Percentiles rank a stretch among this genome's conserved stretches.
These are phyloP conservation scores for Cheumatopsyche charites DNA, from an alignment of 1,140 invertebrate species.

Conservation along the genomic window DNA sequence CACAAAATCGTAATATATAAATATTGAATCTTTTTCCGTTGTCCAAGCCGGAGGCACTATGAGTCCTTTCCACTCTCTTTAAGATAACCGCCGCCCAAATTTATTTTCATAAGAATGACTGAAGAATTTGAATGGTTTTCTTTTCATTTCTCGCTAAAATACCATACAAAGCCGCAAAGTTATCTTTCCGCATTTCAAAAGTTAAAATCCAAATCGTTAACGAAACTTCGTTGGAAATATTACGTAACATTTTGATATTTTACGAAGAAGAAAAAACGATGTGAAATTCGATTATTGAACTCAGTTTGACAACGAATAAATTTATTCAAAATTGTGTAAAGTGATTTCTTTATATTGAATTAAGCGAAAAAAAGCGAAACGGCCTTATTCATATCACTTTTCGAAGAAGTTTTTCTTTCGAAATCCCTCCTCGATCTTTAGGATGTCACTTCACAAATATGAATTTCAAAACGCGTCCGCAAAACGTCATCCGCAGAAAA, in stretches of 20 bases:
- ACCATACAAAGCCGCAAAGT: neutral
- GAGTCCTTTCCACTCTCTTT: conserved; percentile 1
- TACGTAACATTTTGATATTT: neutral
- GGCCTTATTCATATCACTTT: neutral
- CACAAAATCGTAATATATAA: conserved; percentile 41
- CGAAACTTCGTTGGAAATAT: neutral
- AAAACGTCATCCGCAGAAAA: conserved; percentile 11
- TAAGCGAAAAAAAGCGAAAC: neutral
- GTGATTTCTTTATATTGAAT: neutral
- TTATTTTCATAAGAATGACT: conserved; percentile 26
- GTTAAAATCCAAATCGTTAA: neutral
- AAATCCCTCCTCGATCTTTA: neutral
- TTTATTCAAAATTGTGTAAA: too few relatives aligned
- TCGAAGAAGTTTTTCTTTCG: neutral
- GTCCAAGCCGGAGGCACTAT: neutral
- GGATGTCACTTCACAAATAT: neutral
- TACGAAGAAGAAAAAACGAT: too few relatives aligned
- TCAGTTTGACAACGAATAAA: too few relatives aligned
- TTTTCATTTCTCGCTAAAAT: neutral
- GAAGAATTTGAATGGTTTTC: conserved; percentile 30
- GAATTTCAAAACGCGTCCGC: neutral
- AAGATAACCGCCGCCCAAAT: conserved; percentile 5
- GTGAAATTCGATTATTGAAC: too few relatives aligned
- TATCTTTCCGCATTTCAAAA: neutral
- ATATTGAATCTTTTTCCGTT: conserved; percentile 39